phyloP scores from a whole-genome alignment of 2,888 invertebrate genomes.

The Myopa testacea region DNA sequence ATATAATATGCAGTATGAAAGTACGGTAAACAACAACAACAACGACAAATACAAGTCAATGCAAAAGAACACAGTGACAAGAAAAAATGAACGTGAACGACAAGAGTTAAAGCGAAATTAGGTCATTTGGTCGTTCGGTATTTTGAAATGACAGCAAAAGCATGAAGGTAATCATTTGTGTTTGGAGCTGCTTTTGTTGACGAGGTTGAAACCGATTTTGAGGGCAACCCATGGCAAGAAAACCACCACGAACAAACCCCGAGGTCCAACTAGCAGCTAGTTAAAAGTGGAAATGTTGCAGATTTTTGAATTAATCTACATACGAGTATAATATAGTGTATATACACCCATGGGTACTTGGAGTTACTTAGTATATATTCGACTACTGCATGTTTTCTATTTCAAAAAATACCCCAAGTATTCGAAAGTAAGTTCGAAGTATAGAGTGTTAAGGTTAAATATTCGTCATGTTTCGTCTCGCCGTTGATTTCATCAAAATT shows the following conservation, averaged over 20 bases:
- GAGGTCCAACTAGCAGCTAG: not conserved
- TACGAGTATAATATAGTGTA: too few relatives aligned
- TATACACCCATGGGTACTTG: too few relatives aligned
- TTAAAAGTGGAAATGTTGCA: too few relatives aligned
- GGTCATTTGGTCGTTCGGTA: slow-evolving; percentile 33
- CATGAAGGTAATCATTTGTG: slow-evolving; percentile 32
- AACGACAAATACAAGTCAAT: not conserved
- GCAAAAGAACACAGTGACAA: not conserved
- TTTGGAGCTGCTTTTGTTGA: slow-evolving; percentile 26
- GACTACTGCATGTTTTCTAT: too few relatives aligned
- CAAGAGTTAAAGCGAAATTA: slow-evolving; percentile 24
- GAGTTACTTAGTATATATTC: too few relatives aligned
- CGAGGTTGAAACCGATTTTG: slow-evolving; percentile 34
- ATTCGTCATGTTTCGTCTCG: too few relatives aligned
- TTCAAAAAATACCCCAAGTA: too few relatives aligned
- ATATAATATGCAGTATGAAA: slow-evolving; percentile 7
- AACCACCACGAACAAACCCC: not conserved
- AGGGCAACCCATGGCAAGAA: slow-evolving; percentile 18
- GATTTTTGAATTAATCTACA: too few relatives aligned
- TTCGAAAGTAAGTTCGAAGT: too few relatives aligned
- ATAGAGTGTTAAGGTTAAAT: too few relatives aligned
- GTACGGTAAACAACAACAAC: not conserved
- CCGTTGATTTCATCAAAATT: too few relatives aligned
- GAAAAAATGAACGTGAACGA: slow-evolving; percentile 14
- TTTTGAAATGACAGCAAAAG: slow-evolving; percentile 38